phyloP scores from a whole-genome alignment of 2,888 invertebrate genomes.

The Acrobeloides nanus region DNA sequence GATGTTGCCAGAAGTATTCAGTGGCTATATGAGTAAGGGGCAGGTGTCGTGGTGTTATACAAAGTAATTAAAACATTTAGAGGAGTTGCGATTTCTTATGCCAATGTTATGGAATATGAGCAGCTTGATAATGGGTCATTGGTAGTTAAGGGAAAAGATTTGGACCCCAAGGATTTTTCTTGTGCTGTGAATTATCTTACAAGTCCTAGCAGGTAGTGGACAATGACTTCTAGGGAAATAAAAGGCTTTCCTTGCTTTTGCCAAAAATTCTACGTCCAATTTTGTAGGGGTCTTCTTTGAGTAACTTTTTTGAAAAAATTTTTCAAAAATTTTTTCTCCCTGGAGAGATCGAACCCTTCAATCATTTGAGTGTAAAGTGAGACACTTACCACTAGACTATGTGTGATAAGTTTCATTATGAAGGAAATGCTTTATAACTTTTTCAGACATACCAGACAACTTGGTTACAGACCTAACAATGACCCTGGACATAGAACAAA shows the following conservation, averaged over 20 bases:
- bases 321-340: too few relatives aligned
- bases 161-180: slow-evolving; percentile 15
- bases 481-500: not conserved
- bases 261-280: too few relatives aligned
- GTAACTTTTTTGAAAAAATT: too few relatives aligned
- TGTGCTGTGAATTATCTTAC: slow-evolving; percentile 23
- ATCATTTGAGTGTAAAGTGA: too few relatives aligned
- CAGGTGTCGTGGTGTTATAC: not conserved
- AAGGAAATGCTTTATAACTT: too few relatives aligned
- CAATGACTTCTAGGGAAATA: too few relatives aligned
- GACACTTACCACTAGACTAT: too few relatives aligned
- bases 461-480: not conserved
- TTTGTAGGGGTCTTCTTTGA: too few relatives aligned
- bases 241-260: too few relatives aligned
- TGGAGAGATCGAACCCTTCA: too few relatives aligned
- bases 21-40: slow-evolving; percentile 26
- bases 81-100: slow-evolving; percentile 1
- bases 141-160: slow-evolving; percentile 10
- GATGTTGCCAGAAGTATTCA: slow-evolving; percentile 11
- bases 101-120: slow-evolving; percentile 7
- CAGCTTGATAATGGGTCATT: slow-evolving; percentile 24
- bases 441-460: too few relatives aligned
- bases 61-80: not conserved
- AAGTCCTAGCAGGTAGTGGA: slow-evolving; percentile 8
- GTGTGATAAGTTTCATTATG: too few relatives aligned